Percentiles rank a stretch among this genome's conserved stretches.
Evolutionary conservation across 2,888 invertebrate species (phyloP).

Genomic region (Caenorhabditis sp.): DNA sequence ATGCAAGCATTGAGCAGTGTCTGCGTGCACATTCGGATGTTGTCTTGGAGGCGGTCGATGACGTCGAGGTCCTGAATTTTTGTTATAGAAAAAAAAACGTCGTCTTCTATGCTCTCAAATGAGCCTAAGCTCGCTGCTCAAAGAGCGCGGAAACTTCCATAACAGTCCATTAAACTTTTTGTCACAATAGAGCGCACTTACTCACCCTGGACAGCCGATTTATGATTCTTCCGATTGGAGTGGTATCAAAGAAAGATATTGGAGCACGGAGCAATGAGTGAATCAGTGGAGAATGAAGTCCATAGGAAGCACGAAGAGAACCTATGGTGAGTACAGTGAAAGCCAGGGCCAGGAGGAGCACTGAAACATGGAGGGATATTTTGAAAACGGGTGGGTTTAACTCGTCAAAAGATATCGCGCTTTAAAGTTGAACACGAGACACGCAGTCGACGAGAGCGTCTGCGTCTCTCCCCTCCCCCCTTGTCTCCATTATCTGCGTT

Average conservation of each 20-base stretch:
- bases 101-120: too few relatives aligned
- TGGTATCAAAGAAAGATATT: conserved; percentile 83
- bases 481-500: too few relatives aligned
- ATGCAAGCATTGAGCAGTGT: conserved; percentile 64
- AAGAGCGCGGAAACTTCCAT: too few relatives aligned
- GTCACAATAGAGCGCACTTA: not conserved
- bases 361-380: conserved; percentile 51
- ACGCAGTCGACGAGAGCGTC: not conserved
- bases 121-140: too few relatives aligned
- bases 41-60: conserved; percentile 75
- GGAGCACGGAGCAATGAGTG: conserved; percentile 80
- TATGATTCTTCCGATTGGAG: conserved; percentile 83
- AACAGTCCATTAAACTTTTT: not conserved
- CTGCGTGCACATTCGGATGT: conserved; percentile 71
- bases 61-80: conserved; percentile 79
- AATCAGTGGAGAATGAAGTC: conserved; percentile 82
- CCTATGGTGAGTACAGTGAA: conserved; percentile 68
- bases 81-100: too few relatives aligned
- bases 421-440: not conserved
- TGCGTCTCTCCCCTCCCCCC: not conserved
- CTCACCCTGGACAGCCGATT: conserved; percentile 68
- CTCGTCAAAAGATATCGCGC: not conserved
- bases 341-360: conserved; percentile 68
- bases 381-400: too few relatives aligned
- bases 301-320: conserved; percentile 67